phyloP scores from a whole-genome alignment of 1,140 invertebrate species.

The Drosophila serrata region DNA sequence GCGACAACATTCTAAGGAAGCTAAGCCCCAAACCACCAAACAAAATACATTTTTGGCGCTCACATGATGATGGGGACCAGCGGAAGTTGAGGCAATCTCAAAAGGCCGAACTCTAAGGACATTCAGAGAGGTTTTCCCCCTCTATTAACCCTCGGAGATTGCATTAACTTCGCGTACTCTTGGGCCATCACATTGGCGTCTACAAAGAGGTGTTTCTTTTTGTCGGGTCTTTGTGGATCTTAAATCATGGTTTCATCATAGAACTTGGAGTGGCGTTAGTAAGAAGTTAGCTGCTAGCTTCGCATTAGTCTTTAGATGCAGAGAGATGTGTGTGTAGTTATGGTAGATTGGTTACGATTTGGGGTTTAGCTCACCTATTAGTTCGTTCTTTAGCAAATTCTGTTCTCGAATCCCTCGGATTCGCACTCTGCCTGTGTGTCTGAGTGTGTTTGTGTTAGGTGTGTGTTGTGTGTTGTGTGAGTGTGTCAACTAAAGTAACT shows the following conservation, averaged over 20 bases:
- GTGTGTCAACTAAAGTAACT: constrained; percentile 79
- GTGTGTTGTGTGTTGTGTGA: constrained; percentile 25
- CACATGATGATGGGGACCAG: constrained; percentile 16
- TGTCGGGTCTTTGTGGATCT: constrained; percentile 9
- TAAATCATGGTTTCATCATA: constrained; percentile 14
- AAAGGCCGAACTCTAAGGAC: not conserved
- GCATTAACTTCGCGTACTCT: constrained; percentile 28
- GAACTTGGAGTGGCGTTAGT: constrained; percentile 60
- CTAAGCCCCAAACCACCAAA: constrained; percentile 85
- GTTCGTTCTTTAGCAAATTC: constrained; percentile 63
- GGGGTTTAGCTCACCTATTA: constrained; percentile 85
- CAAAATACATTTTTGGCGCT: constrained; percentile 53
- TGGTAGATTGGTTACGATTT: constrained; percentile 81
- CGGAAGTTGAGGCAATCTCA: constrained; percentile 20
- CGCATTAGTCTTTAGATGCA: constrained; percentile 73
- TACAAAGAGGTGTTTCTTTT: constrained; percentile 49
- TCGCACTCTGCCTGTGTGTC: constrained; percentile 42
- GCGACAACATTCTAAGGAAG: constrained; percentile 61
- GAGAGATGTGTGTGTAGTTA: constrained; percentile 58
- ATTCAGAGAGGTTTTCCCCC: not conserved
- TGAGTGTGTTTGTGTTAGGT: constrained; percentile 20
- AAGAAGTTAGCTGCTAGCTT: constrained; percentile 69
- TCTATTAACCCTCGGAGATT: too few relatives aligned
- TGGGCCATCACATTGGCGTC: constrained; percentile 35
- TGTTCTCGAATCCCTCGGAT: constrained; percentile 47